Evolutionary conservation across 2,113 vertebrate genomes (phyloP).

Genomic region (Gymnorhina tibicen): DNA sequence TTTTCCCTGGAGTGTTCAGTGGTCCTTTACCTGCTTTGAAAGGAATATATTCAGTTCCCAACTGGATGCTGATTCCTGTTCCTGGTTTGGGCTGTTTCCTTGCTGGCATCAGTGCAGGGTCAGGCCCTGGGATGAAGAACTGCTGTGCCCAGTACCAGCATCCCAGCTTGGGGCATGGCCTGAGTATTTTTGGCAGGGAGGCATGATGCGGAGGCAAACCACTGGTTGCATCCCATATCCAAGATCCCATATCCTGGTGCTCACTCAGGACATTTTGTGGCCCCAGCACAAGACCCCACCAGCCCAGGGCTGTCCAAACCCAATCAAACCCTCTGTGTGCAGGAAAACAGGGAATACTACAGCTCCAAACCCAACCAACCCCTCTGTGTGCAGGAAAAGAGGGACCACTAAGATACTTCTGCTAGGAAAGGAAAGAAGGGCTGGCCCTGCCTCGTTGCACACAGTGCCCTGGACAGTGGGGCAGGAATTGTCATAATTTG

Average conservation of each 20-base stretch:
- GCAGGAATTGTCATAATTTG: not conserved
- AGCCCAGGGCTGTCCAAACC: not conserved
- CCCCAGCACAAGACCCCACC: not conserved
- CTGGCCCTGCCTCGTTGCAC: accelerated
- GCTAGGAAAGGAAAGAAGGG: not conserved
- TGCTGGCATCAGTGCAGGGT: not conserved
- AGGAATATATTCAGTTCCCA: not conserved
- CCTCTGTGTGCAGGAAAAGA: accelerated
- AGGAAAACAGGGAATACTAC: accelerated
- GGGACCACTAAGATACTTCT: not conserved
- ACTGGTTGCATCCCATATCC: not conserved
- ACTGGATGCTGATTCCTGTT: accelerated
- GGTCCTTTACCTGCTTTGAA: not conserved
- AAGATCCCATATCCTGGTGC: not conserved
- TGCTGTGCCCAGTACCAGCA: accelerated
- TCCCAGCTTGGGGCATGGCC: not conserved
- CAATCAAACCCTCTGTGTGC: not conserved
- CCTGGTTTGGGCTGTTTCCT: not conserved
- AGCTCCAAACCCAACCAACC: not conserved
- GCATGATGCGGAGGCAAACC: not conserved
- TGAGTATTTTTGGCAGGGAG: not conserved
- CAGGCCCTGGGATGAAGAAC: not conserved
- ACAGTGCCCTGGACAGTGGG: not conserved
- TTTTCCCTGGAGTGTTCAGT: not conserved
- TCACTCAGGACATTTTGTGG: not conserved